Base-by-base conservation (phyloP, 2,113 vertebrate species). In the Eublepharis macularius region DNA sequence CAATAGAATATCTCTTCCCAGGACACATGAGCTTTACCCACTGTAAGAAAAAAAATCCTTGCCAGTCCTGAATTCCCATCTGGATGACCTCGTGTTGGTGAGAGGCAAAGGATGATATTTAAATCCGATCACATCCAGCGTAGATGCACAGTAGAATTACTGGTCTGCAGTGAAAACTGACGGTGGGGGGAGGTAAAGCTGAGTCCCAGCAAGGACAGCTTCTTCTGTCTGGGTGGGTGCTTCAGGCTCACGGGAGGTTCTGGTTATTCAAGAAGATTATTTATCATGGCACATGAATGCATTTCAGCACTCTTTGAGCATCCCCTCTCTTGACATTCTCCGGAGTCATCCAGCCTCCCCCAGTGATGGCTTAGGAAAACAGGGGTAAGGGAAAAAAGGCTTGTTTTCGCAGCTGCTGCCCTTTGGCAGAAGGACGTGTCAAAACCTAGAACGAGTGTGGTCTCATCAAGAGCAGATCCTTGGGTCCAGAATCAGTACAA, bases 351-450 rank as follows among this genome's bases (percentile, higher is more conserved):
- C 51, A n/a, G 14, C 51, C 51, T 43, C 21, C 69, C 14, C 34
- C 2, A 2, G 39, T 0, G 16, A 43, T 29, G 4, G 19, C 11
- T 70, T 26, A 47, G 3, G 26, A 36, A 70, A 51, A 51, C 21
- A 51, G 49, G 47, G 47, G 34, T 49, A 6, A 39, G 80, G 21
- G 34, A 54, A 51, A 41, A 10, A 6, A 8, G 16, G 19, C 11
- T 4, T 73, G 69, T 82, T 82, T 29, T 43, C 41, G 36, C 81
- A 82, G 81, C 81, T 82, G 81, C 9, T 82, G 24, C 26, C 32
- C 7, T 34, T 81, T 81, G 66, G 68, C 66, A 13, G 66, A 4
- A 6, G 8, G 47, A 39, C 17, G 24, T 4, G 2, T 32, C 2
- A 8, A 8, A 14, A 2, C 43, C 36, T 49, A 73, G 49, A 57